phyloP scores from a whole-genome alignment of 1,140 invertebrate genomes.

The Euura saliciscinereae region DNA sequence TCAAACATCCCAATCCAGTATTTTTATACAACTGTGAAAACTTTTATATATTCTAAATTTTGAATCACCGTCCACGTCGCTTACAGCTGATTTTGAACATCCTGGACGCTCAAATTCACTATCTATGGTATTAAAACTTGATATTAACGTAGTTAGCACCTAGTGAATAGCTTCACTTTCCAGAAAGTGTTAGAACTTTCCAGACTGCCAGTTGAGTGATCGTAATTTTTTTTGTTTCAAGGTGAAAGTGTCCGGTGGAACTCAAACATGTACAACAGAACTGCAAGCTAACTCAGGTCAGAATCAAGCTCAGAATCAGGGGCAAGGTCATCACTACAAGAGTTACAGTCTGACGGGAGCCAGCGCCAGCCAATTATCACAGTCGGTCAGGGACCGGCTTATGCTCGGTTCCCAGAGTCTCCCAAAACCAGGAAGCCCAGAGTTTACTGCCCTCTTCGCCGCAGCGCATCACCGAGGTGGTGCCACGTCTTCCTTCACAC shows the following conservation, averaged over 20 bases:
- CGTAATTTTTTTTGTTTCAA: slow-evolving; percentile 21
- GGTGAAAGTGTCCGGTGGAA: slow-evolving; percentile 84
- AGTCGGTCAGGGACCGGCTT: slow-evolving; percentile 80
- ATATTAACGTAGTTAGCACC: neutral
- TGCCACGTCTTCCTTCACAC: slow-evolving; percentile 57
- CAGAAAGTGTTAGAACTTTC: too few relatives aligned
- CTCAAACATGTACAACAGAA: slow-evolving; percentile 85
- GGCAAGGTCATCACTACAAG: slow-evolving; percentile 65
- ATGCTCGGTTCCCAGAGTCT: slow-evolving; percentile 79
- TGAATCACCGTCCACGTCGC: too few relatives aligned
- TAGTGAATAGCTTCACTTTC: too few relatives aligned
- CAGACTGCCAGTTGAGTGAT: too few relatives aligned
- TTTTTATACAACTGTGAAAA: too few relatives aligned
- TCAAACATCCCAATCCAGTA: too few relatives aligned
- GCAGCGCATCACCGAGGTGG: slow-evolving; percentile 52
- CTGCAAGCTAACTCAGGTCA: slow-evolving; percentile 59
- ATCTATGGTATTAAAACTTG: neutral
- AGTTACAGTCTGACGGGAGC: slow-evolving; percentile 83
- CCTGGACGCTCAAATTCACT: neutral
- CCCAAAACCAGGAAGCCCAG: slow-evolving; percentile 75
- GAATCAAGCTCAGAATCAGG: slow-evolving; percentile 35
- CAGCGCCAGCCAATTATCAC: slow-evolving; percentile 81
- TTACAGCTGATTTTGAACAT: too few relatives aligned
- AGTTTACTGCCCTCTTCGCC: slow-evolving; percentile 66
- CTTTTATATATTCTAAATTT: too few relatives aligned